These are phyloP conservation scores for Nycticryphes semicollaris DNA, from an alignment of 2,113 vertebrate genomes.

Conservation along the genomic window DNA sequence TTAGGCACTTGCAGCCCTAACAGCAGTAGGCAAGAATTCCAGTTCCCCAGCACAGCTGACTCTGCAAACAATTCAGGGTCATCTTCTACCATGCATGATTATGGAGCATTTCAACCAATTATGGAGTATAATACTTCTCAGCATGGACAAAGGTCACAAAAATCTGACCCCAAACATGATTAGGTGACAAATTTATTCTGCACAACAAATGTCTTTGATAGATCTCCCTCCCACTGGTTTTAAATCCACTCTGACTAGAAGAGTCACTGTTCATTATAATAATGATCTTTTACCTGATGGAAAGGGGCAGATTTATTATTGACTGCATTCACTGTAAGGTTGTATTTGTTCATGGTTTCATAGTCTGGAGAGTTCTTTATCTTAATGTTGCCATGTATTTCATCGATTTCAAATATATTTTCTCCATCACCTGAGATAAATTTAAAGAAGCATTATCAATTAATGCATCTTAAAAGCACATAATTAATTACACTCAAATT, in stretches of 20 bases:
- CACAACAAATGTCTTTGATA: neutral
- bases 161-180: neutral
- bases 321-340: conserved; percentile 43
- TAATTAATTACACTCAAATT: neutral
- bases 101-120: neutral
- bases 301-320: conserved; percentile 67
- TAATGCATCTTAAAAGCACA: neutral
- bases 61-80: neutral
- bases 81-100: neutral
- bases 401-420: conserved; percentile 63
- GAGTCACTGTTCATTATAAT: neutral
- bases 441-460: neutral
- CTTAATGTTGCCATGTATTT: conserved; percentile 41
- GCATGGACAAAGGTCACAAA: neutral
- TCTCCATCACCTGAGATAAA: conserved; percentile 36
- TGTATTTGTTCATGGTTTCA: conserved; percentile 36
- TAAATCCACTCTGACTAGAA: neutral
- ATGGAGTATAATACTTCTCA: neutral
- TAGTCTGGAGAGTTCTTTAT: conserved; percentile 63
- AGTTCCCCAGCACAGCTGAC: neutral
- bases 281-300: conserved; percentile 41
- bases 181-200: neutral
- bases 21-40: neutral
- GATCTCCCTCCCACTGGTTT: neutral
- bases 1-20: neutral